A percentile compares a stretch with the other conserved stretches of the same genome.
phyloP scores from a whole-genome alignment of 2,797 vertebrate genomes.

The Yasuhikotakia modesta region DNA sequence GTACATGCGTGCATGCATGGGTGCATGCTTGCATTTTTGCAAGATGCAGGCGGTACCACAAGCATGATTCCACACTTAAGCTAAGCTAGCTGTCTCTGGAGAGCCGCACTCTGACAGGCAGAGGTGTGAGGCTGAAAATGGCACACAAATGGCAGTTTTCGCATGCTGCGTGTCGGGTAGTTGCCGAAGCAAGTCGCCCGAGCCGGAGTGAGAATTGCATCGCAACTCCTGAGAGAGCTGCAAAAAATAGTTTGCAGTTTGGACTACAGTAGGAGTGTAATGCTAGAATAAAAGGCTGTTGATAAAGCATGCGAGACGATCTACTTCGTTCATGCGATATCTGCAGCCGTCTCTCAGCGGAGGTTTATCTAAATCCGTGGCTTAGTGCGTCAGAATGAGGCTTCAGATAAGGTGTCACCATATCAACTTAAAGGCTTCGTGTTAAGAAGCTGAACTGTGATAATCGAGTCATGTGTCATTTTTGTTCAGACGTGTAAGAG shows the following conservation, averaged over 20 bases:
- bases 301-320: conserved; percentile 23
- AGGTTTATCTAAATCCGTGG: conserved; percentile 40
- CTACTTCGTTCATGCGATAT: not conserved
- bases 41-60: conserved; percentile 50
- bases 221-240: conserved; percentile 34
- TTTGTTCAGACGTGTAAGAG: not conserved
- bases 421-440: conserved; percentile 4
- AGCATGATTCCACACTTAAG: conserved; percentile 51
- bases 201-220: conserved; percentile 47
- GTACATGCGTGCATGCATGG: conserved; percentile 33
- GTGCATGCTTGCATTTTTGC: conserved; percentile 36
- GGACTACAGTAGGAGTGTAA: conserved; percentile 10
- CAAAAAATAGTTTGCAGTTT: conserved; percentile 20
- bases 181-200: conserved; percentile 35
- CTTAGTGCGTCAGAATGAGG: conserved; percentile 11
- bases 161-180: conserved; percentile 45
- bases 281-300: conserved; percentile 38
- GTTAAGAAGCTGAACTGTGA: conserved; percentile 14
- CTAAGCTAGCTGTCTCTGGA: conserved; percentile 54
- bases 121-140: conserved; percentile 57
- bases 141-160: conserved; percentile 57
- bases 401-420: conserved; percentile 33
- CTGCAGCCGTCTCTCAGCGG: not conserved
- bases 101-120: conserved; percentile 34
- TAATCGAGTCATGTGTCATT: not conserved